These are phyloP conservation scores for Dione juno DNA, from an alignment of 2,888 invertebrate genomes.

Conservation along the genomic window DNA sequence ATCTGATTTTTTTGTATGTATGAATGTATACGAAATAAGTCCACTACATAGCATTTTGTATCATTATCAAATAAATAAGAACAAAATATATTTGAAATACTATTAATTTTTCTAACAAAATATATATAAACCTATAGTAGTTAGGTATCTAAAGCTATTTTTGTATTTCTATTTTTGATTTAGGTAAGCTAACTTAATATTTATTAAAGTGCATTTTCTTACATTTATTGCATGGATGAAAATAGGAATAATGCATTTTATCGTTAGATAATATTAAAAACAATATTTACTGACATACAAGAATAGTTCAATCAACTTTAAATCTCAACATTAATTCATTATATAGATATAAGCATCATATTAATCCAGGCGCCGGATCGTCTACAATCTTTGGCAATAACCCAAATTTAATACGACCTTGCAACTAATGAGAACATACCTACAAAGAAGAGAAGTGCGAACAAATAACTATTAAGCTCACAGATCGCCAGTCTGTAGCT, in stretches of 20 bases:
- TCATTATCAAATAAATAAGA: background rate
- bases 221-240: background rate
- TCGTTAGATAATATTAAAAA: background rate
- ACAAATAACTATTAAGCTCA: conserved; percentile 8
- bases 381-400: conserved; percentile 59
- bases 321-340: conserved; percentile 10
- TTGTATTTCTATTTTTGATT: background rate
- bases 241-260: background rate
- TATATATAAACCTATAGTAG: too few species aligned
- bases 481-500: conserved; percentile 5
- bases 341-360: conserved; percentile 31
- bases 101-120: too few species aligned
- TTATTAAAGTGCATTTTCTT: background rate
- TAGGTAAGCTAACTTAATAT: too few species aligned
- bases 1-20: background rate
- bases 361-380: conserved; percentile 60
- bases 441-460: conserved; percentile 33
- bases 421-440: conserved; percentile 44
- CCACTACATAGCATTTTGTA: background rate
- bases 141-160: background rate
- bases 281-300: conserved; percentile 6
- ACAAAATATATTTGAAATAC: background rate
- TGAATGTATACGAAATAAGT: background rate
- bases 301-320: conserved; percentile 7
- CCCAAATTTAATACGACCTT: conserved; percentile 59